Evolutionary conservation across 2,113 vertebrate genomes (phyloP), one percentile per base, ranked within the genome.

Genomic region (Illadopsis cleaveri): DNA sequence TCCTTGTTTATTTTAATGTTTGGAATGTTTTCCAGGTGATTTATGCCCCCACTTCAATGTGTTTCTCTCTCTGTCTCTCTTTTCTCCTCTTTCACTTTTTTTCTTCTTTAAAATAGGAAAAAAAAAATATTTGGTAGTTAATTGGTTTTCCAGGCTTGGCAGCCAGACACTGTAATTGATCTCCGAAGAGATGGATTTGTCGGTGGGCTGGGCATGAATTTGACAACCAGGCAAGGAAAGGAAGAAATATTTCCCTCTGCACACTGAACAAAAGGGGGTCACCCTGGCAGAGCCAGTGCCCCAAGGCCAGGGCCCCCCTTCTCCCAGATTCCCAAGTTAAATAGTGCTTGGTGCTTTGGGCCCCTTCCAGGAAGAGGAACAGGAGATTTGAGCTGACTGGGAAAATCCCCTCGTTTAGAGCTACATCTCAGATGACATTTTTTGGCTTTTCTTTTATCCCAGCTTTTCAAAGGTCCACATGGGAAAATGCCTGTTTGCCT

Each of bases 131-230:
- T 98, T 96, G 94, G 93, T 85, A 98, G 97, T 98, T 98, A 98
- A 98, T 98, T 98, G 97, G 95, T 98, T 98, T 98, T 98, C 95
- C 89, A 98, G 97, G 95, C 95, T 98, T 98, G 77, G 23, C 94
- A 98, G 97, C 85, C 96, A 98, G 97, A 98, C 97, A 96, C 90
- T 90, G 97, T 97, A 97, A 98, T 97, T 98, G 98, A 98, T 98
- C 97, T 97, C 97, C 80, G 66, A 98, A 98, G 98, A 97, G 98
- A 98, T 98, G 97, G 96, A 98, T 98, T 98, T 98, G 97, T 97
- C 25, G 53, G 94, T 97, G 97, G 97, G 95, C 95, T 93, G 96
- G 97, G 96, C 96, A 96, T 84, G 97, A 96, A 96, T 96, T 86
- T 97, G 97, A 97, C 95, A 97, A 91, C 90, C 82, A 90, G 82